phyloP scores from a whole-genome alignment of 2,888 invertebrate species.

The Ormyrus nitidulus region DNA sequence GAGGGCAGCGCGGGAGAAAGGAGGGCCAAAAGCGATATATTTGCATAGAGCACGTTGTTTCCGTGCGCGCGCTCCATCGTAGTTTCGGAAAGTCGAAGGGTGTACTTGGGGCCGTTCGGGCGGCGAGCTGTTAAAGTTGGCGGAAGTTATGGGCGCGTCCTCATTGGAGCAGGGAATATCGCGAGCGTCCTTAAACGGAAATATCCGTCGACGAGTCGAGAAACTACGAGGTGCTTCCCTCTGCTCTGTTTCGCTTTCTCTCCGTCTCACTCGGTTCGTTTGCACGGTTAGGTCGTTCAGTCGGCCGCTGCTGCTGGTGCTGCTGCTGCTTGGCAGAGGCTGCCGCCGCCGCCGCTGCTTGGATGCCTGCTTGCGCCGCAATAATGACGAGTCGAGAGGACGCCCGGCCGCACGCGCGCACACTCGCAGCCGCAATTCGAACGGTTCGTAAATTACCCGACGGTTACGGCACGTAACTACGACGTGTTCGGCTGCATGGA shows the following conservation, averaged over 20 bases:
- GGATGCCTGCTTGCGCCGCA: conserved; percentile 52
- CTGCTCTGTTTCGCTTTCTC: conserved; percentile 18
- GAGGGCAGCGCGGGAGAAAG: background rate
- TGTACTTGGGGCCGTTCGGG: conserved; percentile 50
- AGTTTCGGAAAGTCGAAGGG: conserved; percentile 59
- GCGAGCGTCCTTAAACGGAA: conserved; percentile 60
- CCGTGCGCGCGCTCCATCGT: conserved; percentile 51
- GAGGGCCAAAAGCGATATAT: conserved; percentile 42
- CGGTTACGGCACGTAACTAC: conserved; percentile 57
- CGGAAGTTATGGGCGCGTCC: conserved; percentile 59
- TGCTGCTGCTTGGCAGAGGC: conserved; percentile 3
- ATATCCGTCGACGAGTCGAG: conserved; percentile 59
- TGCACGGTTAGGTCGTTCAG: conserved; percentile 42
- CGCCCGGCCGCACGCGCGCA: conserved; percentile 2
- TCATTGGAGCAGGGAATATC: conserved; percentile 57
- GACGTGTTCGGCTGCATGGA: conserved; percentile 49
- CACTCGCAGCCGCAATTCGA: conserved; percentile 59
- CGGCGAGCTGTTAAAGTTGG: conserved; percentile 58
- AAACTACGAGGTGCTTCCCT: conserved; percentile 55
- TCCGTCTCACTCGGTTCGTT: conserved; percentile 29
- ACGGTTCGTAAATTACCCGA: conserved; percentile 63
- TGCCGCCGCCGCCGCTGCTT: conserved; percentile 16
- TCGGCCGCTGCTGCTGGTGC: background rate
- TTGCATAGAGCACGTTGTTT: conserved; percentile 59
- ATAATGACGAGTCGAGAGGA: conserved; percentile 60